These are phyloP conservation scores for Pedionomus torquatus DNA, from an alignment of 2,113 vertebrate genomes.

Conservation along the genomic window DNA sequence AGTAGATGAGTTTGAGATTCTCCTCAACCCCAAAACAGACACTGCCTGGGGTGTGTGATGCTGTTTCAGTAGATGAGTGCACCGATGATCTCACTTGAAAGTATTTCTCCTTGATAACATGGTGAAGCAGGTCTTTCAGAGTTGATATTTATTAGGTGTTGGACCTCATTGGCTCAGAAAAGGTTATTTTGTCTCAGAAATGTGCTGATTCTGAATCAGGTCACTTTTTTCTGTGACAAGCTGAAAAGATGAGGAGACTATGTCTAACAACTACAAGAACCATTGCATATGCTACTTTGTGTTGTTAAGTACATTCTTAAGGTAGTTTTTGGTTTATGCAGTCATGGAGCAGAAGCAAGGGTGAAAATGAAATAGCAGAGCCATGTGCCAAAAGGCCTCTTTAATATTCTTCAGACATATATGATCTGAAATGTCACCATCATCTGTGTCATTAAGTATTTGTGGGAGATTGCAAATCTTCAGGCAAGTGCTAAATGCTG, in stretches of 20 bases:
- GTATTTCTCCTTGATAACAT: neutral
- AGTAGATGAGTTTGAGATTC: neutral
- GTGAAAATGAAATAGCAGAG: neutral
- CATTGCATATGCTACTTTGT: neutral
- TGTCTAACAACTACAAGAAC: neutral
- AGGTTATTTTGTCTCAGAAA: neutral
- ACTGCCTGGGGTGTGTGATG: too few relatives aligned
- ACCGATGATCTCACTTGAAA: neutral
- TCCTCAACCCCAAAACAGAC: neutral
- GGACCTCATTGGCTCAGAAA: neutral
- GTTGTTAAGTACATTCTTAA: neutral
- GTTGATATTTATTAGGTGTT: neutral
- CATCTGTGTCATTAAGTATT: neutral
- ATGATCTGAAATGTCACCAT: neutral
- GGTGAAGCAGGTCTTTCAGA: neutral
- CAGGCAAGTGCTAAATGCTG: neutral
- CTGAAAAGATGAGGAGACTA: neutral
- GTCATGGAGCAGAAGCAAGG: neutral
- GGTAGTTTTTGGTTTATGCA: neutral
- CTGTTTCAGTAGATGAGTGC: neutral
- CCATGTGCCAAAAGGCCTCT: neutral
- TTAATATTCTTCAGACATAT: neutral
- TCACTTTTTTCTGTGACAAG: neutral
- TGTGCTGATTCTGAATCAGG: accelerated
- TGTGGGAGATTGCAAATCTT: constrained; percentile 1